These are phyloP conservation scores for Plutomurus gul DNA, from an alignment of 1,140 invertebrate genomes.

Conservation along the genomic window DNA sequence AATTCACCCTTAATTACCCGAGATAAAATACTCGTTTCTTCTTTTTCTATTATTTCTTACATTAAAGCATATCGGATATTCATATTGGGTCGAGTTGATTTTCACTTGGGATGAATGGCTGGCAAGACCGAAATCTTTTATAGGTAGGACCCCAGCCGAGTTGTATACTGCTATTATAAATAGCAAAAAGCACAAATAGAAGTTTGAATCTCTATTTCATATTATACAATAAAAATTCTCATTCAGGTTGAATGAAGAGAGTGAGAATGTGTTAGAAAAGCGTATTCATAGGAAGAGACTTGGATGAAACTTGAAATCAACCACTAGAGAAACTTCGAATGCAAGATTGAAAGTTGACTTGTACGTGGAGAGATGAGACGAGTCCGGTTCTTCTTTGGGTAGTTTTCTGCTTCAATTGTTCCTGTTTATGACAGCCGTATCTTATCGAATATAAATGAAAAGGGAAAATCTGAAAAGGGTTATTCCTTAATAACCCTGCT, in stretches of 20 bases:
- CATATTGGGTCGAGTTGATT: background rate
- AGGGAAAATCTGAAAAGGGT: background rate
- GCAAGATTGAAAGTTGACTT: background rate
- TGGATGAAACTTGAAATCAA: too few species aligned
- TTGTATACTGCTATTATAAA: too few species aligned
- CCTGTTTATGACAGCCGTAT: constrained; percentile 20
- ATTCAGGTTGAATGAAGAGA: too few species aligned
- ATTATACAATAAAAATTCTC: too few species aligned
- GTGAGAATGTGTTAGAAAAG: too few species aligned
- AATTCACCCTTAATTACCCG: background rate
- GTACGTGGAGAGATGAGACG: background rate
- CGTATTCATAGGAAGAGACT: too few species aligned
- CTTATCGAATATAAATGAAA: constrained; percentile 4
- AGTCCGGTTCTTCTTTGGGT: background rate
- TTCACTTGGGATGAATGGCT: too few species aligned
- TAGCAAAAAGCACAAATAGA: too few species aligned
- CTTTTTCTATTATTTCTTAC: background rate
- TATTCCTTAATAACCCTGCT: background rate
- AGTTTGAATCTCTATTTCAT: too few species aligned
- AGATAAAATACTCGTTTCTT: constrained; percentile 18
- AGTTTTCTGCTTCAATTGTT: constrained; percentile 22
- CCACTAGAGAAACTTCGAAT: background rate
- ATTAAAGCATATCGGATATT: constrained; percentile 13
- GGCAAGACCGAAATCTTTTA: too few species aligned
- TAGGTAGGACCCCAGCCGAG: too few species aligned